Percentiles rank a stretch among this genome's conserved stretches.
Conservation (phyloP, 1,140 invertebrate genomes). For the Trichonephila clavipes region DNA sequence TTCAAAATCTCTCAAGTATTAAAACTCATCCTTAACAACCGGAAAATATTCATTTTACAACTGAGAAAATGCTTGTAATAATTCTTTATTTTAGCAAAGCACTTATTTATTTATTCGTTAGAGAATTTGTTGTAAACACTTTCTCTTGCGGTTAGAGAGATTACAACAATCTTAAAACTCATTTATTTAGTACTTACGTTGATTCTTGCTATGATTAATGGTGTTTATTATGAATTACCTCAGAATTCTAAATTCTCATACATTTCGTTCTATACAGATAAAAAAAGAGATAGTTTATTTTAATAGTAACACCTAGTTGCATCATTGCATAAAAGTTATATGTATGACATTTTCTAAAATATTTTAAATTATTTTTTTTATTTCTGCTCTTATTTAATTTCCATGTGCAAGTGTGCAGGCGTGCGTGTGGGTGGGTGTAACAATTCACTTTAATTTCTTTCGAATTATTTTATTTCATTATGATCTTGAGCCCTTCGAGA, state of each 20-base stretch:
- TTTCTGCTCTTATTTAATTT: too few species aligned
- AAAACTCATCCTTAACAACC: background rate
- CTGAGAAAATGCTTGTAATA: background rate
- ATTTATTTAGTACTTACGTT: background rate
- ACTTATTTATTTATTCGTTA: background rate
- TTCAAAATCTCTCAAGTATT: background rate
- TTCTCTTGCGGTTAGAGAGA: background rate
- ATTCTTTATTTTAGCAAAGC: background rate
- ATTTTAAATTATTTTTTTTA: too few species aligned
- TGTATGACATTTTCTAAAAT: too few species aligned
- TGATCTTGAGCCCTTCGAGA: too few species aligned
- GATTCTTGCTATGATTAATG: background rate
- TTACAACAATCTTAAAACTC: background rate
- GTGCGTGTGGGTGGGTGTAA: too few species aligned
- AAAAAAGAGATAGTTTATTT: too few species aligned
- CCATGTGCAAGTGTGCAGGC: too few species aligned
- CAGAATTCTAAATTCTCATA: background rate
- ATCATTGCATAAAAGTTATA: too few species aligned
- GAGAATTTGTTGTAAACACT: background rate
- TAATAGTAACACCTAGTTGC: too few species aligned
- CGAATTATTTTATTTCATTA: too few species aligned
- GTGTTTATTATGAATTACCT: background rate
- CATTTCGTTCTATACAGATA: too few species aligned
- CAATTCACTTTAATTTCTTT: too few species aligned
- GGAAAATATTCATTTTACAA: constrained; percentile 22